Percentiles rank a stretch among this genome's conserved stretches.
phyloP scores from a whole-genome alignment of 2,888 invertebrate genomes.

The Xylocampa areola region DNA sequence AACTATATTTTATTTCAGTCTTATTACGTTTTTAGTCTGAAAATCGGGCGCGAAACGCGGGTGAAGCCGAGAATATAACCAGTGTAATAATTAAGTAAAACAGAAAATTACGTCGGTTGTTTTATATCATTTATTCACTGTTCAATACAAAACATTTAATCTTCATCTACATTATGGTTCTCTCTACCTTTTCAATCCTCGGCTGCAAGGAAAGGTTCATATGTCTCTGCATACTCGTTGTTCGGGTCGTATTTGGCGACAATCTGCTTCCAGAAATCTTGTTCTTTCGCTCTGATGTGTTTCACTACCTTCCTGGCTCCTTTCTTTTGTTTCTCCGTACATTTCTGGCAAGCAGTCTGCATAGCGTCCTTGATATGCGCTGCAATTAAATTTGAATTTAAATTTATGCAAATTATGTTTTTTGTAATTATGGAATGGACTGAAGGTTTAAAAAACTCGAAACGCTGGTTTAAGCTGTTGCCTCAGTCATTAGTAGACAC shows the following conservation, averaged over 20 bases:
- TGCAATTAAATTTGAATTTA: conserved; percentile 62
- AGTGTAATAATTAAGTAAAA: not conserved
- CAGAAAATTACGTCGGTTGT: not conserved
- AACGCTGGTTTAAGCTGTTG: too few species aligned
- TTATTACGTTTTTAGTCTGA: too few species aligned
- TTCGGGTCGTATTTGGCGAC: conserved; percentile 92
- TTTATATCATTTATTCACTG: conserved; percentile 27
- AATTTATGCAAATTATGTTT: not conserved
- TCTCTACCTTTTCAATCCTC: conserved; percentile 54
- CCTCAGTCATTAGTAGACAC: too few species aligned
- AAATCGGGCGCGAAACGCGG: too few species aligned
- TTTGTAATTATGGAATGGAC: too few species aligned
- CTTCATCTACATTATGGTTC: not conserved
- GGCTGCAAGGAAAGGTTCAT: conserved; percentile 82
- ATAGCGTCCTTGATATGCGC: conserved; percentile 92
- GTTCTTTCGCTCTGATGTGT: conserved; percentile 91
- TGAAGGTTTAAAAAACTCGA: not conserved
- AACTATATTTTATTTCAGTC: too few species aligned
- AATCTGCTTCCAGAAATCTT: conserved; percentile 91
- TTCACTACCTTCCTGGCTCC: conserved; percentile 92
- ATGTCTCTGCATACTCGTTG: conserved; percentile 90
- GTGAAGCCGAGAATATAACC: too few species aligned
- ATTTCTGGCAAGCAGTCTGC: conserved; percentile 91
- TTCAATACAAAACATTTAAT: not conserved
- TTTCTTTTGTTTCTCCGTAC: conserved; percentile 91